A percentile compares a stretch with the other conserved stretches of the same genome.
Conservation (phyloP, 2,888 invertebrate genomes). For the Macrophya annulata region DNA sequence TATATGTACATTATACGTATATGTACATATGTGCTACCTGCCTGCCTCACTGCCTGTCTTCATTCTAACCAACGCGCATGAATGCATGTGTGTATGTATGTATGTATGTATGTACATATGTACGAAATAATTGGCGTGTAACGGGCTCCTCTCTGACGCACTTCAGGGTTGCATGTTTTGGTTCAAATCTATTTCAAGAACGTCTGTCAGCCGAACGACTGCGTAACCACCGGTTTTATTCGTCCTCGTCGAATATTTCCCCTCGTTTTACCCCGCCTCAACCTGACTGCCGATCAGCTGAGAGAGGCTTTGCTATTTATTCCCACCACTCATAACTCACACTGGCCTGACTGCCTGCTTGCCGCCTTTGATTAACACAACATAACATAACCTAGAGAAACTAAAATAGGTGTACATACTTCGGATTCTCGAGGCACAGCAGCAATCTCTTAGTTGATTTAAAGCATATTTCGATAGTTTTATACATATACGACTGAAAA, state of each 20-base stretch:
- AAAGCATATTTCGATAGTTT: no score
- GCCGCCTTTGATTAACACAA: conserved; percentile 24
- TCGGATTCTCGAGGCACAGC: background rate
- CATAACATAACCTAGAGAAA: conserved; percentile 10
- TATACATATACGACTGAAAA: background rate
- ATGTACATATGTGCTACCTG: no score
- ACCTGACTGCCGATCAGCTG: conserved; percentile 35
- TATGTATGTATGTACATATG: background rate
- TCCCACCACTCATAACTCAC: conserved; percentile 6
- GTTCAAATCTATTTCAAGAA: conserved; percentile 71
- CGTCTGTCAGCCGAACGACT: conserved; percentile 60
- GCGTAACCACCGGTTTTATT: conserved; percentile 74
- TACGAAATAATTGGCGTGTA: conserved; percentile 53
- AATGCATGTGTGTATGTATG: background rate
- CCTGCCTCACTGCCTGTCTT: no score
- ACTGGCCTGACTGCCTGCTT: background rate
- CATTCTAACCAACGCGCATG: no score
- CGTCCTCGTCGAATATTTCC: conserved; percentile 56
- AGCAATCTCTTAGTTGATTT: background rate
- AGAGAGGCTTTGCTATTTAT: conserved; percentile 22
- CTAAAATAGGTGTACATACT: background rate
- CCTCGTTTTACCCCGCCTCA: background rate
- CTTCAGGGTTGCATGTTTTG: conserved; percentile 69
- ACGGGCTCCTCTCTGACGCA: conserved; percentile 44
- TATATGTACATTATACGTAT: no score